Percentiles rank a stretch among this genome's conserved stretches.
These are phyloP conservation scores for Carpatolechia fugitivella DNA, from an alignment of 2,888 invertebrate genomes.

Conservation along the genomic window DNA sequence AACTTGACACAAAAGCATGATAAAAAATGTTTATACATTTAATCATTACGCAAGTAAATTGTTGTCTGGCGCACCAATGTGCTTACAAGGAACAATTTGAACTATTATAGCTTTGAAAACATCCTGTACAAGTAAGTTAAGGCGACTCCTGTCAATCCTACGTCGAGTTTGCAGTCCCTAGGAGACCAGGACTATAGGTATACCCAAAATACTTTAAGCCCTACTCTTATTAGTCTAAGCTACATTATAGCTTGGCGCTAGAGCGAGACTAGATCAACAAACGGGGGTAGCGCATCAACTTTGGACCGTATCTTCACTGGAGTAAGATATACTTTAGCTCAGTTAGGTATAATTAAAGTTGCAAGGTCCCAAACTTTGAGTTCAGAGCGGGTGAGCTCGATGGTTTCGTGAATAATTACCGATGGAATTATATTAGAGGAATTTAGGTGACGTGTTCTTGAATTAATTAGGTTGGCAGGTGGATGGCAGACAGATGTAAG, in stretches of 20 bases:
- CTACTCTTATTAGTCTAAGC: background rate
- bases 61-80: background rate
- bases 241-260: background rate
- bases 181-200: constrained; percentile 5
- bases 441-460: background rate
- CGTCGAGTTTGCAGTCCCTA: constrained; percentile 48
- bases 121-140: constrained; percentile 36
- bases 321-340: background rate
- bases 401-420: constrained; percentile 3
- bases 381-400: background rate
- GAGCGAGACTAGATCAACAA: background rate
- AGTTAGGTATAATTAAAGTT: background rate
- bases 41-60: background rate
- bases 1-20: too few relatives aligned
- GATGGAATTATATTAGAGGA: background rate
- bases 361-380: constrained; percentile 5
- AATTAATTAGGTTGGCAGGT: background rate
- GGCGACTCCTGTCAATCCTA: constrained; percentile 47
- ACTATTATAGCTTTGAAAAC: background rate
- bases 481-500: background rate
- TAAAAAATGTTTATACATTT: too few relatives aligned
- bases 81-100: background rate
- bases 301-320: background rate
- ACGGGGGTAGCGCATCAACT: background rate
- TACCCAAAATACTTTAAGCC: background rate